These are phyloP conservation scores for Adelognathus sp. DNA, from an alignment of 2,888 invertebrate genomes.

Conservation along the genomic window DNA sequence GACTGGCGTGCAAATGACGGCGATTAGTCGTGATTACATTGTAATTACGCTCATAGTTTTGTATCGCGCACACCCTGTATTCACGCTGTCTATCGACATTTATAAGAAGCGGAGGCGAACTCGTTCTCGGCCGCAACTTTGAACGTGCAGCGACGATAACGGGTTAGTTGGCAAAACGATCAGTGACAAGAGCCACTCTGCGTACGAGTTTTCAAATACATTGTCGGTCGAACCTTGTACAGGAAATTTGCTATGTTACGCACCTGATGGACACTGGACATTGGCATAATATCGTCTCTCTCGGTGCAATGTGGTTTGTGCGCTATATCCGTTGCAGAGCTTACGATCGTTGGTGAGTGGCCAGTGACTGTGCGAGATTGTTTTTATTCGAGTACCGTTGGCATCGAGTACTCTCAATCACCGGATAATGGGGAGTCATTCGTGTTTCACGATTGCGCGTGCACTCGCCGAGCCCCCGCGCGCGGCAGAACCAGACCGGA, in stretches of 20 bases:
- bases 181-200: neutral
- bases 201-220: neutral
- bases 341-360: neutral
- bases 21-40: constrained; percentile 13
- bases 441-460: constrained; percentile 33
- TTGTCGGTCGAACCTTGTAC: neutral
- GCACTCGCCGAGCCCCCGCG: neutral
- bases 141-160: neutral
- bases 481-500: neutral
- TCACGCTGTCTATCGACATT: neutral
- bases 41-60: constrained; percentile 12
- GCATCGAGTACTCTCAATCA: constrained; percentile 28
- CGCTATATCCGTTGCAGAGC: neutral
- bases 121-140: neutral
- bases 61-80: neutral
- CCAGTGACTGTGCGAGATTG: neutral
- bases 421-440: constrained; percentile 24
- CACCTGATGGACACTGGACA: neutral
- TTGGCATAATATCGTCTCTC: neutral
- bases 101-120: neutral
- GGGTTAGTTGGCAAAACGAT: constrained; percentile 6
- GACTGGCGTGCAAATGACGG: neutral
- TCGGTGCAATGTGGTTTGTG: neutral
- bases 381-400: neutral
- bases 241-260: neutral